Conservation (phyloP, 2,113 vertebrate species). For the Serilophus lunatus region DNA sequence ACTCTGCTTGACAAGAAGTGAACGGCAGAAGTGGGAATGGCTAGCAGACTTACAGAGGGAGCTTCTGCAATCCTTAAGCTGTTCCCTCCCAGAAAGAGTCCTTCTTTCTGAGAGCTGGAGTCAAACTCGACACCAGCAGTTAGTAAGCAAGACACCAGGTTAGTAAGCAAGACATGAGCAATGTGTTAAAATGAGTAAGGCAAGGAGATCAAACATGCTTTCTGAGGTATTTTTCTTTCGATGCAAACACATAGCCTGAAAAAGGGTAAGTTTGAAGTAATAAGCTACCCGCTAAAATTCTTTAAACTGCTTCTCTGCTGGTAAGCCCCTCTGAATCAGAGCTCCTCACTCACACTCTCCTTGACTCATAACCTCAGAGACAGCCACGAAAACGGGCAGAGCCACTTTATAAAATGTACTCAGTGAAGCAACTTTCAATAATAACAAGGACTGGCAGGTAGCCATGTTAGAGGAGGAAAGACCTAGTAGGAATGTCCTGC, state of each 20-base stretch:
- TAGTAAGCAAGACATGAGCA: background rate
- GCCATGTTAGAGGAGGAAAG: constrained; percentile 47
- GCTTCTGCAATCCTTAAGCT: background rate
- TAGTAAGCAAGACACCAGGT: background rate
- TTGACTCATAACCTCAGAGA: background rate
- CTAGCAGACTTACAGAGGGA: background rate
- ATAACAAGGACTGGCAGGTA: constrained; percentile 42
- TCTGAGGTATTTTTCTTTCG: background rate
- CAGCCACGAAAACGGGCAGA: background rate
- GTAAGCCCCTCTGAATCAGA: constrained; percentile 3
- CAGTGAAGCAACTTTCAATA: constrained; percentile 53
- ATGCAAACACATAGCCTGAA: background rate
- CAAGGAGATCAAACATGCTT: background rate
- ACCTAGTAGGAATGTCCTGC: constrained; percentile 33
- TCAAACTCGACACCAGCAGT: background rate
- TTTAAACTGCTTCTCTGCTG: background rate
- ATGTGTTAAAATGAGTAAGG: background rate
- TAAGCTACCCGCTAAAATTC: background rate
- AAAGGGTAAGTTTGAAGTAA: background rate
- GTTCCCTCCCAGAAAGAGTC: background rate
- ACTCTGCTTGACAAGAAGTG: background rate
- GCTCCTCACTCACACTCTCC: background rate
- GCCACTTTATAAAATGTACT: constrained; percentile 23
- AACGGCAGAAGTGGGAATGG: background rate
- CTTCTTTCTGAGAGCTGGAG: background rate